Evolutionary conservation across 2,113 vertebrate genomes (phyloP).

Genomic region (Corvus hawaiiensis): DNA sequence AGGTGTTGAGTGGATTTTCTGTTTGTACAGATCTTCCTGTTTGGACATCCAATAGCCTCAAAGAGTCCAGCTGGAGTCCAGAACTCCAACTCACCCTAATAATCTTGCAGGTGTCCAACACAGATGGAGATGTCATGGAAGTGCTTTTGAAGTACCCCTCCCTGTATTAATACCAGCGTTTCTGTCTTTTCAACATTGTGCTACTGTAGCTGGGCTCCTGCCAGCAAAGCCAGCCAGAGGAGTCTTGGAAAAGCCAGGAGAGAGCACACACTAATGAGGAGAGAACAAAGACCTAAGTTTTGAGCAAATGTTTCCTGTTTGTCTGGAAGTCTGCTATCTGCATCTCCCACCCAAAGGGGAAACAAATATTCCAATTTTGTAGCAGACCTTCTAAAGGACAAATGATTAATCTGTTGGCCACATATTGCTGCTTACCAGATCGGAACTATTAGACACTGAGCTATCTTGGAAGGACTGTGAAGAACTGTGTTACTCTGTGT

Average conservation of each 20-base stretch:
- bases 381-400: background rate
- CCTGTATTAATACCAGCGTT: background rate
- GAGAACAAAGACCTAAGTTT: background rate
- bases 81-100: background rate
- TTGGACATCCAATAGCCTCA: background rate
- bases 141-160: background rate
- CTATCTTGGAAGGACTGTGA: background rate
- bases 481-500: background rate
- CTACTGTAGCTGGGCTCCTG: background rate
- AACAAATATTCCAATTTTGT: background rate
- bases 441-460: background rate
- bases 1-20: background rate
- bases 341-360: background rate
- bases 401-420: background rate
- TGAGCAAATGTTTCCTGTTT: background rate
- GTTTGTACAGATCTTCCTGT: background rate
- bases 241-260: background rate
- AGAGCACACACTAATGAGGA: background rate
- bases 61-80: background rate
- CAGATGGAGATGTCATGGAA: slow-evolving; percentile 16
- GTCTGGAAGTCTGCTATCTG: background rate
- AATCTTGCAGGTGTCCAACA: background rate
- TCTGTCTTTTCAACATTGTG: background rate
- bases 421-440: background rate
- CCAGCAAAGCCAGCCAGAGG: background rate